phyloP scores from a whole-genome alignment of 2,888 invertebrate genomes.

The Callyntrura sp. region DNA sequence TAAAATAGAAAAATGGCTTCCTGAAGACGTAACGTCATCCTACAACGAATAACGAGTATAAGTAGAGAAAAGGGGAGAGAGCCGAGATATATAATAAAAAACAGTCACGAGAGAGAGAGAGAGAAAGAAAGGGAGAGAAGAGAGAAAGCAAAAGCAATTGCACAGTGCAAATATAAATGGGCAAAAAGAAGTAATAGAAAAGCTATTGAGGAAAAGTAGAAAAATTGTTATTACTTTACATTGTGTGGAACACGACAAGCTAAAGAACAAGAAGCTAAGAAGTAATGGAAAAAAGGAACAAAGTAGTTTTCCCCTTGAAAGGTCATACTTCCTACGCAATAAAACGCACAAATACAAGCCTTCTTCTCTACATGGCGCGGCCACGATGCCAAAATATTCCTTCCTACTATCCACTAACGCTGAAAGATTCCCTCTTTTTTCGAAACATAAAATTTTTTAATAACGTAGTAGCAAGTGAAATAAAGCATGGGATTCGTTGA shows the following conservation, averaged over 20 bases:
- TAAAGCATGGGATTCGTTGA: neutral
- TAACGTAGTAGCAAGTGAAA: neutral
- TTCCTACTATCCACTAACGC: too few relatives aligned
- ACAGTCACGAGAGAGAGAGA: neutral
- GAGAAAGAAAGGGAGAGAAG: neutral
- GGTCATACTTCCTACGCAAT: conserved; percentile 62
- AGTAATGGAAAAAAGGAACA: conserved; percentile 9
- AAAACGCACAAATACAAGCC: conserved; percentile 51
- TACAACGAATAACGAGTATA: neutral
- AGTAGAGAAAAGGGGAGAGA: neutral
- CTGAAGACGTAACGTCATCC: conserved; percentile 4
- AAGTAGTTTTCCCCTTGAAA: conserved; percentile 54
- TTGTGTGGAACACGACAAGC: conserved; percentile 26
- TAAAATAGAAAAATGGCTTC: conserved; percentile 43
- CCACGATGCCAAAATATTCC: too few relatives aligned
- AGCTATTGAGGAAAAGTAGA: conserved; percentile 50
- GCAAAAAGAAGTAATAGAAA: conserved; percentile 50
- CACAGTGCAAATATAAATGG: conserved; percentile 43
- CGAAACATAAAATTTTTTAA: conserved; percentile 23
- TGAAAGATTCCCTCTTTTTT: too few relatives aligned
- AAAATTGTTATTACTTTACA: conserved; percentile 56
- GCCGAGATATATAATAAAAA: conserved; percentile 13
- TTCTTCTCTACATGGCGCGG: too few relatives aligned
- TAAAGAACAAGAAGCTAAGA: conserved; percentile 1
- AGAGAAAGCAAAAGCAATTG: conserved; percentile 1